Conservation (phyloP, 2,888 invertebrate genomes). For the Phania funesta region DNA sequence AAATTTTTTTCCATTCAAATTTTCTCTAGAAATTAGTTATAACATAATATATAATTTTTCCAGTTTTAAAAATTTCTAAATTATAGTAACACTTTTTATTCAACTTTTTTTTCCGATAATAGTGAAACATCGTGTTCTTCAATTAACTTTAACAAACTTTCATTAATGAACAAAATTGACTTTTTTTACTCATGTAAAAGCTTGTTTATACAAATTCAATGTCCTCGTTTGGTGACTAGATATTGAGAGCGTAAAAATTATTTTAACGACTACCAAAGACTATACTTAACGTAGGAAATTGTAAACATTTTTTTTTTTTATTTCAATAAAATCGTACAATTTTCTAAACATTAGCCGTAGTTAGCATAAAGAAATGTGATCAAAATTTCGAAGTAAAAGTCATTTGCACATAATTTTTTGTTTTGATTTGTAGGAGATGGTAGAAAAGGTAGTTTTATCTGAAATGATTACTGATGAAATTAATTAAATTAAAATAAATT, state of each 20-base stretch:
- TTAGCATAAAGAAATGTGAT: background rate
- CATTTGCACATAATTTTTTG: background rate
- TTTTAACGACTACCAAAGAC: background rate
- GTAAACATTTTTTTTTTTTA: too few relatives aligned
- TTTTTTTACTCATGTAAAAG: background rate
- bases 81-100: background rate
- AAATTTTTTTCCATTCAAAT: too few relatives aligned
- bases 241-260: background rate
- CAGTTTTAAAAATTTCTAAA: background rate
- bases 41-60: too few relatives aligned
- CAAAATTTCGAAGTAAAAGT: background rate
- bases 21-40: too few relatives aligned
- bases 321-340: too few relatives aligned
- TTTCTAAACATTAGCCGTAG: background rate
- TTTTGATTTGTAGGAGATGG: background rate
- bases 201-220: background rate
- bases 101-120: too few relatives aligned
- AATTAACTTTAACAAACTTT: background rate
- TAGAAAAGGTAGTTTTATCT: background rate
- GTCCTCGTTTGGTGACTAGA: background rate
- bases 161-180: background rate
- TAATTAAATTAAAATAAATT: background rate
- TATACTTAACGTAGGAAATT: too few relatives aligned
- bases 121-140: background rate
- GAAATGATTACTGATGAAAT: background rate